These are phyloP conservation scores for Lacanobia wlatinum DNA, from an alignment of 2,888 invertebrate species.

Conservation along the genomic window DNA sequence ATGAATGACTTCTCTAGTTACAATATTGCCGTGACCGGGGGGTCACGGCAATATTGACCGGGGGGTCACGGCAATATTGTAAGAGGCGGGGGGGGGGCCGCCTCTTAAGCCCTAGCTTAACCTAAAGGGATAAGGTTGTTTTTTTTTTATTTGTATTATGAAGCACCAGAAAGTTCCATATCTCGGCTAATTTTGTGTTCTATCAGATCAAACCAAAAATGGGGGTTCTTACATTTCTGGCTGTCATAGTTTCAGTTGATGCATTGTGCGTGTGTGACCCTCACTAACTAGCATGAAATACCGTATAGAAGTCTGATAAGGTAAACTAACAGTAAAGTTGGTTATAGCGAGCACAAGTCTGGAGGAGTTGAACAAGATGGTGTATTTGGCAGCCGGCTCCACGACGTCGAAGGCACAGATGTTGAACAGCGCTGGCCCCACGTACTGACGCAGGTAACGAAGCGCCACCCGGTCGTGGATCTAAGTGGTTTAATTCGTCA, in stretches of 20 bases:
- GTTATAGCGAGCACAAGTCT: conserved; percentile 80
- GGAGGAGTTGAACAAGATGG: conserved; percentile 83
- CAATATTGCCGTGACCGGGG: background rate
- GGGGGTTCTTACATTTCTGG: too few relatives aligned
- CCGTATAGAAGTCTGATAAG: background rate
- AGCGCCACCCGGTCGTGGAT: conserved; percentile 79
- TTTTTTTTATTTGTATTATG: background rate
- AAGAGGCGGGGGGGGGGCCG: too few relatives aligned
- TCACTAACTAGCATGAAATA: background rate
- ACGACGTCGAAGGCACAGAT: conserved; percentile 72
- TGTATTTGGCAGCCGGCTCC: conserved; percentile 70
- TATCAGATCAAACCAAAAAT: background rate
- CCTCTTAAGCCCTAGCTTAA: too few relatives aligned
- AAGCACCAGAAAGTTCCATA: too few relatives aligned
- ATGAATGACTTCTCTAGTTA: background rate
- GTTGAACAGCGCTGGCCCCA: conserved; percentile 78
- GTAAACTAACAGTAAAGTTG: conserved; percentile 81
- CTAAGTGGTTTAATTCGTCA: conserved; percentile 61
- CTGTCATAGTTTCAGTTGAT: background rate
- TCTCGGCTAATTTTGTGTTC: background rate
- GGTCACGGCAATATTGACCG: too few relatives aligned
- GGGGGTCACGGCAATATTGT: too few relatives aligned
- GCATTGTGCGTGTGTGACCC: background rate
- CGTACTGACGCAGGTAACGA: conserved; percentile 76
- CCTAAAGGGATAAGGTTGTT: background rate